Percentiles rank a stretch among this genome's conserved stretches.
These are phyloP conservation scores for Dendrolimus houi DNA, from an alignment of 2,888 invertebrate species.

Conservation along the genomic window DNA sequence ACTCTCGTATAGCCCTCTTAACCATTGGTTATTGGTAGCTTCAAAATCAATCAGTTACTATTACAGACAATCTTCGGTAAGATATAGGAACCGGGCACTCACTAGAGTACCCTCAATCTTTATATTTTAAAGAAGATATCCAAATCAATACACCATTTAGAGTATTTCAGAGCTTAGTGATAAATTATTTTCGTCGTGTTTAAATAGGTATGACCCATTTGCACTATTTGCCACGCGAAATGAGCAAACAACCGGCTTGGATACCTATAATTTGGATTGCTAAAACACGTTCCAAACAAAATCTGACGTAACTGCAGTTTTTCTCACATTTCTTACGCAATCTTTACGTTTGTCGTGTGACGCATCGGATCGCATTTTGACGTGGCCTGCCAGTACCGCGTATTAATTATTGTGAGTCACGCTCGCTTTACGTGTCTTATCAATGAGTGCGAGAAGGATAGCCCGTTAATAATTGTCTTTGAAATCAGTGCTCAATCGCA, in stretches of 20 bases:
- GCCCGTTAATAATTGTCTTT: background rate
- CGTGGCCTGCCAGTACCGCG: background rate
- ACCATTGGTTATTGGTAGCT: no score
- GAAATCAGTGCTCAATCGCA: background rate
- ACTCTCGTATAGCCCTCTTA: no score
- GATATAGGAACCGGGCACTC: no score
- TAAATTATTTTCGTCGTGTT: background rate
- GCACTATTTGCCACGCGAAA: background rate
- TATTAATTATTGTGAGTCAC: background rate
- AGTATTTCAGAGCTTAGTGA: no score
- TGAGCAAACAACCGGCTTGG: background rate
- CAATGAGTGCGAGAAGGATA: background rate
- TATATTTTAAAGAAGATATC: no score
- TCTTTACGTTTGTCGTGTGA: background rate
- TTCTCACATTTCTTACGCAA: background rate
- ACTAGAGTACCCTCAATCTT: no score
- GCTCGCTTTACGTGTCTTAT: background rate
- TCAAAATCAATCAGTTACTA: no score
- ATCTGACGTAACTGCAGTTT: background rate
- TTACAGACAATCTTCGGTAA: no score
- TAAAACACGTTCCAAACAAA: background rate
- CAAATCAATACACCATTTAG: no score
- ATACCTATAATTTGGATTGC: background rate
- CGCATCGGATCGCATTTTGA: background rate
- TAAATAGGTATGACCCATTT: background rate